Evolutionary conservation across 2,797 vertebrate species (phyloP), one percentile per base, ranked within the genome.

Genomic region (Sciurus vulgaris): DNA sequence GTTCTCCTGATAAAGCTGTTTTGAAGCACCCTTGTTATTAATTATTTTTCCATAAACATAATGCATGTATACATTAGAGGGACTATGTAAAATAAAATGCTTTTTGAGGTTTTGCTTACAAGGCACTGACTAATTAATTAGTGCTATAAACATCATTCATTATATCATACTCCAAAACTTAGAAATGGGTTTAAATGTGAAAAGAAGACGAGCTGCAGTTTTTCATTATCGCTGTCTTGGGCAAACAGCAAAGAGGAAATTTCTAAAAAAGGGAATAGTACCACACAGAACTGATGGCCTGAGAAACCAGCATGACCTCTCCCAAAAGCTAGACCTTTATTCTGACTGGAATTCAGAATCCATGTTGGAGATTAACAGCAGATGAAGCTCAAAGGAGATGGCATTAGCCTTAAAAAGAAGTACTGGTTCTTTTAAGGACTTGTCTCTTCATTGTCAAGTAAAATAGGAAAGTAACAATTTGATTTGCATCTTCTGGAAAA

Each of bases 31-130:
- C 1, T 67, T 73, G 15, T 69, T 91, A 85, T 92, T 93, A 93
- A 94, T 96, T 59, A 89, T 54, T 91, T 95, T 92, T 54, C n/a
- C 9, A 81, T 84, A 90, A 82, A 72, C 8, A 76, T 54, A 88
- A 47, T 91, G 28, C 38, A 93, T 82, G 7, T 65, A 26, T 77
- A 38, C 28, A 74, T 47, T 30, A 56, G 33, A 85, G 20, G 69
- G 91, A 51, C 86, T 92, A 61, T 51, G 7, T 59, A 69, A 84
- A 82, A 67, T 3, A 88, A 94, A 93, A 44, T 79, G 4, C 1
- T 87, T 79, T 51, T 61, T 63, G 54, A 84, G 70, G 30, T 70
- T 56, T 30, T 95, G n/a, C 10, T 82, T 38, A 1, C 33, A 18
- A 91, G 74, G 3, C 41, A n/a, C 10, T n/a, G 1, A n/a, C 33